Percentiles rank a stretch among this genome's conserved stretches.
Evolutionary conservation across 2,797 vertebrate genomes (phyloP).

Genomic region (Delichon dasypus): DNA sequence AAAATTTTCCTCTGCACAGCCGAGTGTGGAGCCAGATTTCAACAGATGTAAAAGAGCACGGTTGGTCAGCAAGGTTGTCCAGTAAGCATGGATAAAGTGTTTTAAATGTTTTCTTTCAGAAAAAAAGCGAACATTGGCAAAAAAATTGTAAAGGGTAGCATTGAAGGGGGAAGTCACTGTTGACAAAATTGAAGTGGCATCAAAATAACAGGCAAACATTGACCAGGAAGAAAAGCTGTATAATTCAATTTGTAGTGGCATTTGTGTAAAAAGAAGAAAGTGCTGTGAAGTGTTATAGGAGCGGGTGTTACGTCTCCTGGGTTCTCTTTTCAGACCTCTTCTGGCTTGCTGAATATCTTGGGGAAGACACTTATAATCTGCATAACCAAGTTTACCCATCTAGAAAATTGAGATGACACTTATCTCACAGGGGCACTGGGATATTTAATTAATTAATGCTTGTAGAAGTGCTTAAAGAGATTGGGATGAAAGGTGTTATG

Average conservation of each 20-base stretch:
- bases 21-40: not conserved
- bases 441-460: slow-evolving; percentile 62
- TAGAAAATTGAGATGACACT: slow-evolving; percentile 62
- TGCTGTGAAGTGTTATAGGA: not conserved
- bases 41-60: not conserved
- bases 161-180: not conserved
- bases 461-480: slow-evolving; percentile 34
- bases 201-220: not conserved
- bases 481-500: slow-evolving; percentile 34
- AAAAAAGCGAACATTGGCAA: not conserved
- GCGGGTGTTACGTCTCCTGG: not conserved
- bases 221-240: not conserved
- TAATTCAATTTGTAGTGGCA: not conserved
- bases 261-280: not conserved
- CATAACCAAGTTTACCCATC: slow-evolving; percentile 29
- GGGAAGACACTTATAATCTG: slow-evolving; percentile 27
- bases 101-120: not conserved
- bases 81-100: not conserved
- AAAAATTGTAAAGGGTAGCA: not conserved
- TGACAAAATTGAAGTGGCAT: not conserved
- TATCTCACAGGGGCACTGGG: slow-evolving; percentile 17
- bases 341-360: slow-evolving; percentile 10
- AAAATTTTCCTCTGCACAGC: not conserved
- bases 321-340: not conserved
- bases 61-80: not conserved